These are phyloP conservation scores for Hydrozoanthus tunicans DNA, from an alignment of 64 coral and sea anemone genomes.

Conservation along the genomic window DNA sequence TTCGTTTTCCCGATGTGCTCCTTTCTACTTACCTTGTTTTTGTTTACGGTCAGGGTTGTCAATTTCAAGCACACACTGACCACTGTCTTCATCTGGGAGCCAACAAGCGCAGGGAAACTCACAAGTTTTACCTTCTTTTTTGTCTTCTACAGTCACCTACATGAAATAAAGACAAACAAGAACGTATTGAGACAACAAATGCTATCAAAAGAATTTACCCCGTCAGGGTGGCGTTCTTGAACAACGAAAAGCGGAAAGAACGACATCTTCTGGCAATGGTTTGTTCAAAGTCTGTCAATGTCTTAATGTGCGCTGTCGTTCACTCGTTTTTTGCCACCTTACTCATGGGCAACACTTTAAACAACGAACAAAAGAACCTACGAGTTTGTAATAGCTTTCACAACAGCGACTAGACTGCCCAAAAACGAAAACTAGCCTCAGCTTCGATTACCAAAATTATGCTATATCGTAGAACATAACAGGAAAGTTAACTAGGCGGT, in stretches of 20 bases:
- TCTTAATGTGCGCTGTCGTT: not conserved
- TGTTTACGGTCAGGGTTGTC: constrained; percentile 20
- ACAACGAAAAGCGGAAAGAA: not conserved
- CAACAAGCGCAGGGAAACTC: constrained; percentile 46
- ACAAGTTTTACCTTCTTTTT: constrained; percentile 4
- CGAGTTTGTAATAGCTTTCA: no score
- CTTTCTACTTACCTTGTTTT: not conserved
- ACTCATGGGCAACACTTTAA: no score
- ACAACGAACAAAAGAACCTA: no score
- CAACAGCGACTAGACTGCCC: no score
- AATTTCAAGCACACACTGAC: constrained; percentile 33
- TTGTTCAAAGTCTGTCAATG: not conserved
- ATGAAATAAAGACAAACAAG: not conserved
- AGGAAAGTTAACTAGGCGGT: no score
- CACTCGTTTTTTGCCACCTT: not conserved
- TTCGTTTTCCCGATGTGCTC: no score
- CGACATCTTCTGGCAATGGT: not conserved
- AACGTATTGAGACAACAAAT: not conserved
- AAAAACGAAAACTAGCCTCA: no score
- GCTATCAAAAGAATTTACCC: not conserved
- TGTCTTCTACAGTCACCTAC: constrained; percentile 46
- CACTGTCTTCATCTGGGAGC: constrained; percentile 39
- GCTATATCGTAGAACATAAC: no score
- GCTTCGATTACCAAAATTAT: no score
- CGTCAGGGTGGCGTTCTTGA: not conserved